phyloP scores from a whole-genome alignment of 2,797 vertebrate genomes.

The Rhabdomys pumilio region DNA sequence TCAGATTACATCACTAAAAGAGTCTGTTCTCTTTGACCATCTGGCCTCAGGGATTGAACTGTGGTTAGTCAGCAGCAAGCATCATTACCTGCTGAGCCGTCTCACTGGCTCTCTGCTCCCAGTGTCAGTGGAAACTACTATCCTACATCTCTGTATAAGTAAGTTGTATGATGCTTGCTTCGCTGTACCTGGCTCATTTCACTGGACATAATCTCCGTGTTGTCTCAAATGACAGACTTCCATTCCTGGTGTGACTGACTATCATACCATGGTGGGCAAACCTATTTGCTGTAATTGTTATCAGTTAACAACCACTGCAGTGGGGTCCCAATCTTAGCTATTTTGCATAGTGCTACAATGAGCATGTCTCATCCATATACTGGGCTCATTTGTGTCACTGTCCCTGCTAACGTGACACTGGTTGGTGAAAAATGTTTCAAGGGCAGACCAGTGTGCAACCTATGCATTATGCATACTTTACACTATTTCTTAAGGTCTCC shows the following conservation, averaged over 20 bases:
- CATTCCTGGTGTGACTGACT: background rate
- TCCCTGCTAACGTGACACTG: background rate
- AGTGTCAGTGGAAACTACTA: background rate
- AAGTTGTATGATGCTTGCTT: background rate
- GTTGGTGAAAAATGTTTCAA: background rate
- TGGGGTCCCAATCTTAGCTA: background rate
- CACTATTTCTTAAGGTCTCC: background rate
- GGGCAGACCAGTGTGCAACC: background rate
- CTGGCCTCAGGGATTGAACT: background rate
- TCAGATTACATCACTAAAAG: too few relatives aligned
- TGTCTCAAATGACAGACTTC: background rate
- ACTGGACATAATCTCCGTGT: background rate
- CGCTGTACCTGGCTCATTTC: background rate
- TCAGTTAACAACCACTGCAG: background rate
- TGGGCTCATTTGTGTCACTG: background rate
- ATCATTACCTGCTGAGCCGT: background rate
- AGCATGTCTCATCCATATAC: background rate
- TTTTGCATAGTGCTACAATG: background rate
- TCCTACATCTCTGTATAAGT: background rate
- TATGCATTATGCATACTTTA: background rate
- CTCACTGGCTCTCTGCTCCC: background rate
- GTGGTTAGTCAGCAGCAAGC: too few relatives aligned
- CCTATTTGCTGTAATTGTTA: background rate
- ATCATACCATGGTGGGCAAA: background rate
- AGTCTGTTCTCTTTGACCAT: background rate